These are phyloP conservation scores for Tenthredo scrophulariae DNA, from an alignment of 2,888 invertebrate species.

Conservation along the genomic window DNA sequence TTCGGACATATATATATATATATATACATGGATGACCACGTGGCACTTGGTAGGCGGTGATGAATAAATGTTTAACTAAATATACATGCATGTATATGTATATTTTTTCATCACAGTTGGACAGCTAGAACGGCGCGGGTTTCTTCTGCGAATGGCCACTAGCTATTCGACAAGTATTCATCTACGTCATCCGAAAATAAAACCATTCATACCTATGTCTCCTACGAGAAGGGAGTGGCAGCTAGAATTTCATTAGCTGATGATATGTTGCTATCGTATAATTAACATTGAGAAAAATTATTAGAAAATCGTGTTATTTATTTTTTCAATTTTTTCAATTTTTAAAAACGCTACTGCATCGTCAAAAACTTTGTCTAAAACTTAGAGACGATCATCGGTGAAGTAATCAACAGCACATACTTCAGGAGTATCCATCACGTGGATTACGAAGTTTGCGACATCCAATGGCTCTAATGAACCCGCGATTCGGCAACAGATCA, in stretches of 20 bases:
- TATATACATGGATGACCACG: background rate
- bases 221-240: background rate
- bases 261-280: background rate
- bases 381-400: background rate
- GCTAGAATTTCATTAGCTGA: background rate
- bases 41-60: background rate
- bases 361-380: background rate
- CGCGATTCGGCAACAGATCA: conserved; percentile 36
- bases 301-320: background rate
- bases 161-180: conserved; percentile 1
- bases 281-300: background rate
- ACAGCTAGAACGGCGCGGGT: background rate
- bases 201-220: background rate
- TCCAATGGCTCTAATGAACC: conserved; percentile 36
- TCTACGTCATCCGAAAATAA: conserved; percentile 10
- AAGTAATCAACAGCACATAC: background rate
- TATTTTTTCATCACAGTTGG: background rate
- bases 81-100: background rate
- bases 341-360: background rate
- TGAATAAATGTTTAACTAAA: conserved; percentile 3
- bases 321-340: background rate
- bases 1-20: background rate
- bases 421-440: background rate
- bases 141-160: background rate
- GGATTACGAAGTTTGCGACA: conserved; percentile 29